phyloP scores from a whole-genome alignment of 2,113 vertebrate species.

The Hippocampus guttulatus region DNA sequence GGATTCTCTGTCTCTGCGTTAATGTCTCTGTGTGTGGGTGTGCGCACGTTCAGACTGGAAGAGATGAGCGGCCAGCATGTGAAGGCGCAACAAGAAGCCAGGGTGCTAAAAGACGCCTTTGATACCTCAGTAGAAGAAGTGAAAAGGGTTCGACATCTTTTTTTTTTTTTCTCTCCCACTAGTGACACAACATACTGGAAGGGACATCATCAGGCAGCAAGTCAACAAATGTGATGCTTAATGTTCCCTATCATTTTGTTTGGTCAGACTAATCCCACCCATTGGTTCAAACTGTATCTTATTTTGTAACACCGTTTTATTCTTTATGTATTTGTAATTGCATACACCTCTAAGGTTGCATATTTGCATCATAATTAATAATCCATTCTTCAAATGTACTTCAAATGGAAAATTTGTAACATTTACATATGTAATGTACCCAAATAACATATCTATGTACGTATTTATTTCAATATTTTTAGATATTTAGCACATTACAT shows the following conservation, averaged over 20 bases:
- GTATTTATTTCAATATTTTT: no score
- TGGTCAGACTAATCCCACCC: no score
- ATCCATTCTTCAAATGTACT: no score
- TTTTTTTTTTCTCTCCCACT: not conserved
- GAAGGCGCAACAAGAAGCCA: not conserved
- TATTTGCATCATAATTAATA: not conserved
- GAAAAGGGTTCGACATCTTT: not conserved
- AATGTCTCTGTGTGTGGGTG: not conserved
- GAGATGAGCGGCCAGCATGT: not conserved
- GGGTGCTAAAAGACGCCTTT: not conserved
- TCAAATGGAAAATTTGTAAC: no score
- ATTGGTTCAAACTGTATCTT: no score
- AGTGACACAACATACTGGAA: not conserved
- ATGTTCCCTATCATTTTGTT: not conserved
- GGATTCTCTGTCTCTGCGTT: no score
- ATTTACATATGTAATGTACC: no score
- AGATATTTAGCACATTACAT: not conserved
- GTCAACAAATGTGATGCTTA: not conserved
- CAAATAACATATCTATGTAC: no score
- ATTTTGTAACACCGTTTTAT: not conserved
- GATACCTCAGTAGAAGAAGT: not conserved
- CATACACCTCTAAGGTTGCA: not conserved
- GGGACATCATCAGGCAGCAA: not conserved
- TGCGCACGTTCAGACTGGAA: not conserved
- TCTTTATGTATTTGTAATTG: not conserved